Base-by-base conservation (phyloP, 2,797 vertebrate genomes). In the Limnodromus scolopaceus region DNA sequence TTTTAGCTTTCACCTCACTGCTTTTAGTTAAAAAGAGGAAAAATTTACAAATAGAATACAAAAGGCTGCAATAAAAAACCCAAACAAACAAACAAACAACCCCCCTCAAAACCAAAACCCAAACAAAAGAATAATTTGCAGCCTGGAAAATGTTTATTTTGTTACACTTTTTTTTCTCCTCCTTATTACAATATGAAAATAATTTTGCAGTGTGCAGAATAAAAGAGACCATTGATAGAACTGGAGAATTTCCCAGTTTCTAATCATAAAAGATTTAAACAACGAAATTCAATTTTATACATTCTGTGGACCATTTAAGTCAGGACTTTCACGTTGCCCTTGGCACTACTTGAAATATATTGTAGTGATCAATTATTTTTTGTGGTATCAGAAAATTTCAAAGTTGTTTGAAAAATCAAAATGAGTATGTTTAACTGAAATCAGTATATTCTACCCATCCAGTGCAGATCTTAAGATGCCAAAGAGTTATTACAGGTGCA, bases 1-100 rank as follows among this genome's bases (percentile, higher is more conserved):
- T 97, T 98, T 98, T 95, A 98, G 95, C 87, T 96, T 96, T 97
- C 96, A 94, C 92, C 70, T 97, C 95, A 97, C 82, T 97, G 97
- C 97, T 97, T 83, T 83, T 90, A 92, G 94, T 93, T 92, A 54
- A 69, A 91, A 83, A 95, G 75, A 34, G 36, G 32, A 48, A 80
- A 93, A 94, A 83, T 25, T 63, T 90, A 55, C 30, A 69, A 79
- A 76, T 46, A 70, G 77, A 79, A 84, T 49, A 57, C 22, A 81
- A 54, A 75, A 76, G 8, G 10, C 27, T 63, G 48, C 30, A 74
- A 64, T 9, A 53, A 57, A 34, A 51, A 12, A 16, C 2, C 5
- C 7, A 41, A 57, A 57, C 6, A 16, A 43, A 48, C 51, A 53
- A 53, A 53, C 46, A 30, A 30, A 16, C 49, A 48, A 25, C 48